A percentile compares a stretch with the other conserved stretches of the same genome.
Conservation (phyloP, 2,888 invertebrate species). For the Petrolisthes manimaculis region DNA sequence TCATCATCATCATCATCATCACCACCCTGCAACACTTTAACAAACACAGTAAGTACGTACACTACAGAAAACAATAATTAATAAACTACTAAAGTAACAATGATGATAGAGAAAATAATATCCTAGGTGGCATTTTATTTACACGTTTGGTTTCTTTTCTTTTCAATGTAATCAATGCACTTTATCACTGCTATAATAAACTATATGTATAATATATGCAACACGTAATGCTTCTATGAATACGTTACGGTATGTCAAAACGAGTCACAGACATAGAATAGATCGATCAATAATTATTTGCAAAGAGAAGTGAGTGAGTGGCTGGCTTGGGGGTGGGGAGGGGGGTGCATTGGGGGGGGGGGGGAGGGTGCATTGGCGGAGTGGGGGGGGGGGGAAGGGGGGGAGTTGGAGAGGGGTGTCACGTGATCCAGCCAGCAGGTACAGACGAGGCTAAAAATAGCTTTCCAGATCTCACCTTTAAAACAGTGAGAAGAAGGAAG, state of each 20-base stretch:
- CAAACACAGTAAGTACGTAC: no score
- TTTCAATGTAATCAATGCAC: no score
- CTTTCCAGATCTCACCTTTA: conserved; percentile 48
- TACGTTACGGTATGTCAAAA: neutral
- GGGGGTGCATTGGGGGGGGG: neutral
- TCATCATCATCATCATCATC: no score
- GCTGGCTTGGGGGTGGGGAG: neutral
- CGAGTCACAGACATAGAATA: neutral
- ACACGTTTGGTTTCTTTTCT: no score
- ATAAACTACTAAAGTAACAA: no score
- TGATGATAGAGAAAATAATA: no score
- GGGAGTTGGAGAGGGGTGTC: conserved; percentile 7
- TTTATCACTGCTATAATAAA: no score
- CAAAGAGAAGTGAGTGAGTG: conserved; percentile 3
- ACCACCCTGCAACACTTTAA: no score
- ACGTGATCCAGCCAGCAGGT: conserved; percentile 45
- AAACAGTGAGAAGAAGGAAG: neutral
- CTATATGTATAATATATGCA: no score
- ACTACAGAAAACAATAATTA: no score
- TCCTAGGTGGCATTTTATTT: no score
- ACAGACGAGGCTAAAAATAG: conserved; percentile 48
- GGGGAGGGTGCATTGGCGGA: neutral
- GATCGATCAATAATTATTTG: neutral
- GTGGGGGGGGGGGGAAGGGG: neutral
- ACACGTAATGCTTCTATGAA: no score